Percentiles rank a stretch among this genome's conserved stretches.
phyloP scores from a whole-genome alignment of 2,797 vertebrate species.

The Callimico goeldii region DNA sequence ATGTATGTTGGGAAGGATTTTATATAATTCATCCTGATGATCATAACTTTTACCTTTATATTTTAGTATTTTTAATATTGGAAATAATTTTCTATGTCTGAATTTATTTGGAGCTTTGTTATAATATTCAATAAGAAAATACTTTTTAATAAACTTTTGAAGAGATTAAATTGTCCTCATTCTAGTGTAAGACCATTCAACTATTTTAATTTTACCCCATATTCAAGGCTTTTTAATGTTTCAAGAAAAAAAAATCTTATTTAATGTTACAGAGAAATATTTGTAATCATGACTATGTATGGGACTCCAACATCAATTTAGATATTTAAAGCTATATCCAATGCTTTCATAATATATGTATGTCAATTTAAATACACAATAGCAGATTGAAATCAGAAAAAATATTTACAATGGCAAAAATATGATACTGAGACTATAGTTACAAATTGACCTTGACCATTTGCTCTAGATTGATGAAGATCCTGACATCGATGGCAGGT shows the following conservation, averaged over 20 bases:
- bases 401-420: not conserved
- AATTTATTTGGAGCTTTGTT: not conserved
- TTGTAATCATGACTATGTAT: not conserved
- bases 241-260: not conserved
- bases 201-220: not conserved
- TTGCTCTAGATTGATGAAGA: not conserved
- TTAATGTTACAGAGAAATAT: not conserved
- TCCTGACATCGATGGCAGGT: not conserved
- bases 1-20: not conserved
- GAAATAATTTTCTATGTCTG: not conserved
- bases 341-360: not conserved
- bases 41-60: not conserved
- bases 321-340: not conserved
- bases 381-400: not conserved
- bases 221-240: not conserved
- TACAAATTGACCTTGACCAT: not conserved
- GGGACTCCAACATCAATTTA: not conserved
- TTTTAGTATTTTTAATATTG: not conserved
- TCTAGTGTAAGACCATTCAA: not conserved
- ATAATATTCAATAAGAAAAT: not conserved
- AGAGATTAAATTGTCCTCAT: not conserved
- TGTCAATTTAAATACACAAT: not conserved
- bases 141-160: not conserved
- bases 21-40: not conserved
- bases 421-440: not conserved